A percentile compares a stretch with the other conserved stretches of the same genome.
Evolutionary conservation across 1,140 invertebrate species (phyloP).

Genomic region (Tribolium castaneum): DNA sequence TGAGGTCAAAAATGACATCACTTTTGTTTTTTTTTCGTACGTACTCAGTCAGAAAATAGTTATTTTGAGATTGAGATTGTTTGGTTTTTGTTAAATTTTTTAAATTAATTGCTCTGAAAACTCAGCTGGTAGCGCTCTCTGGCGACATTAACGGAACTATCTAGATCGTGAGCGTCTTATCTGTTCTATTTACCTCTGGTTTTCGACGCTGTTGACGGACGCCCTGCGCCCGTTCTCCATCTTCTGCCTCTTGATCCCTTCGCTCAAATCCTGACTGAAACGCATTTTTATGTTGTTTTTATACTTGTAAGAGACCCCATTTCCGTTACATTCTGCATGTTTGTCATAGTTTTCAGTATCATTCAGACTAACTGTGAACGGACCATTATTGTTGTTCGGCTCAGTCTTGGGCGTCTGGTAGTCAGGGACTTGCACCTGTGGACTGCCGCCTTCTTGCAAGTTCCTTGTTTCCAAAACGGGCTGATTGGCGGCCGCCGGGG

Average conservation of each 20-base stretch:
- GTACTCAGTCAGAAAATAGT: too few relatives aligned
- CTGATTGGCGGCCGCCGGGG: neutral
- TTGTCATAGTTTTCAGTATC: constrained; percentile 51
- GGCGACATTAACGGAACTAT: too few relatives aligned
- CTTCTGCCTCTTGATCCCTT: constrained; percentile 53
- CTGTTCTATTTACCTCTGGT: constrained; percentile 60
- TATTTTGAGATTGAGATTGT: too few relatives aligned
- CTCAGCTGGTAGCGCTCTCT: too few relatives aligned
- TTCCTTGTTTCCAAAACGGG: neutral
- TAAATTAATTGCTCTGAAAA: too few relatives aligned
- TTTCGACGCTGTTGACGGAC: constrained; percentile 58
- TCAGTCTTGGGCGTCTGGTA: constrained; percentile 50
- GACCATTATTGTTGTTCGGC: constrained; percentile 52
- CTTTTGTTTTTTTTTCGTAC: too few relatives aligned
- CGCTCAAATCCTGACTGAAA: constrained; percentile 69
- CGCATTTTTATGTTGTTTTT: constrained; percentile 94
- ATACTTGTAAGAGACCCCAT: constrained; percentile 80
- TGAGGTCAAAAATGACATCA: too few relatives aligned
- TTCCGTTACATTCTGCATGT: constrained; percentile 46
- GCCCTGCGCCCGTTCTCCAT: constrained; percentile 51
- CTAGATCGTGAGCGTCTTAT: too few relatives aligned
- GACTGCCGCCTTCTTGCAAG: neutral
- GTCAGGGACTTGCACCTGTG: constrained; percentile 39
- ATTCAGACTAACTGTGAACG: constrained; percentile 33
- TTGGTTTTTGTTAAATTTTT: too few relatives aligned